phyloP scores from a whole-genome alignment of 2,888 invertebrate species.

The Neuroscelio doddi region DNA sequence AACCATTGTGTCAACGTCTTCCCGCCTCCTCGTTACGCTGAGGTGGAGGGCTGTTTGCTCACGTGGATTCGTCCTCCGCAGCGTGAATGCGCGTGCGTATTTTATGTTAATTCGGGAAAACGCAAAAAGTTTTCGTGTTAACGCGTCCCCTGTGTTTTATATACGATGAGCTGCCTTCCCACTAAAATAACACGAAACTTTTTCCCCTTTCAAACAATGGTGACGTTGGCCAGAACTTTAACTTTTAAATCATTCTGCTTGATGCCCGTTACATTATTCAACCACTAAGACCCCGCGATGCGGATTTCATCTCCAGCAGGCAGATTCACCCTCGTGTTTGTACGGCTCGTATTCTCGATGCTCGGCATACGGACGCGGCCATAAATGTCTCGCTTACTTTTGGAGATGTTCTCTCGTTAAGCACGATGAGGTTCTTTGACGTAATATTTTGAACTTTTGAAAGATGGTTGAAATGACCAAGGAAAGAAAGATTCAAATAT shows the following conservation, averaged over 20 bases:
- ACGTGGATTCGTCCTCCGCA: slow-evolving; percentile 14
- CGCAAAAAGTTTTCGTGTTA: slow-evolving; percentile 59
- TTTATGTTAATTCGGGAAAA: slow-evolving; percentile 43
- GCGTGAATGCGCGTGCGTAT: slow-evolving; percentile 16
- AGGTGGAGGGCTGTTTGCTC: slow-evolving; percentile 29
- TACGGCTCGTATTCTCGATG: not conserved
- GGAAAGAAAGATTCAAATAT: no score
- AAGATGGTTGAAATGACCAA: no score
- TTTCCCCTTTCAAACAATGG: slow-evolving; percentile 11
- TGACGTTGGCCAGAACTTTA: slow-evolving; percentile 61
- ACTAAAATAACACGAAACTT: slow-evolving; percentile 24
- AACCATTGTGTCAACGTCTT: slow-evolving; percentile 45
- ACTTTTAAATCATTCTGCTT: slow-evolving; percentile 67
- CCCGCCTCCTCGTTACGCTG: slow-evolving; percentile 17
- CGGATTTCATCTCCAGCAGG: slow-evolving; percentile 47
- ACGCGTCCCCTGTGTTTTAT: slow-evolving; percentile 50
- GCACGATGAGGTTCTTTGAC: not conserved
- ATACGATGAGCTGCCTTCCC: slow-evolving; percentile 26
- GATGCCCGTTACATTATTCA: slow-evolving; percentile 67
- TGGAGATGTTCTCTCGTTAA: not conserved
- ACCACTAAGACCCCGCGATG: slow-evolving; percentile 59
- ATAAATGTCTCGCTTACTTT: no score
- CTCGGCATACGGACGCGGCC: not conserved
- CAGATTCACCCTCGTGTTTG: slow-evolving; percentile 8
- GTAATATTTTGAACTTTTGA: not conserved